phyloP scores from a whole-genome alignment of 2,888 invertebrate species.

The Cartodere bifasciata region DNA sequence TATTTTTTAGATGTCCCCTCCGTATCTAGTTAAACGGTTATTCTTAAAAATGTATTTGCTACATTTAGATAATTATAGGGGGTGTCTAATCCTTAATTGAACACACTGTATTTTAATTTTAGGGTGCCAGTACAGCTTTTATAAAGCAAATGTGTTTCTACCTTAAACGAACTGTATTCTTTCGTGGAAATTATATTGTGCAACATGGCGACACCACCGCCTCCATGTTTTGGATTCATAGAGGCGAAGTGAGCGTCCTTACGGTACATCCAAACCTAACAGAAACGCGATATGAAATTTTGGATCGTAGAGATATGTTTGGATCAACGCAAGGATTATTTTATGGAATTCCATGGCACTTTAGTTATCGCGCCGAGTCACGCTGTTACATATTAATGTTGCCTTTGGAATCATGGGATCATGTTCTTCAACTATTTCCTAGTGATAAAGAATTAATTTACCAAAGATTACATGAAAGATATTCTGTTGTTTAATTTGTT shows the following conservation, averaged over 20 bases:
- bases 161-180: slow-evolving; percentile 41
- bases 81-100: no score
- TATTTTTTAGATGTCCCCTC: no score
- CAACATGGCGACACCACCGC: slow-evolving; percentile 43
- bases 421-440: slow-evolving; percentile 30
- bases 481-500: no score
- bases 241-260: slow-evolving; percentile 43
- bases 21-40: no score
- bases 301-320: slow-evolving; percentile 42
- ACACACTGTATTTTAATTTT: no score
- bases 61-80: no score
- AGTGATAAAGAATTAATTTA: slow-evolving; percentile 22
- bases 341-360: slow-evolving; percentile 40
- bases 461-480: slow-evolving; percentile 16
- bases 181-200: slow-evolving; percentile 43
- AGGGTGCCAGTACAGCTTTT: slow-evolving; percentile 38
- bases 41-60: no score
- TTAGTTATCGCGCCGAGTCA: slow-evolving; percentile 41
- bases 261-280: slow-evolving; percentile 40
- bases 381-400: slow-evolving; percentile 41
- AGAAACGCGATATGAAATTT: slow-evolving; percentile 37
- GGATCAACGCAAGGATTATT: slow-evolving; percentile 44
- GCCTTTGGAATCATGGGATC: slow-evolving; percentile 40
- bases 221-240: slow-evolving; percentile 43
- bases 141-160: slow-evolving; percentile 39